These are phyloP conservation scores for Zaprionus tsacasi DNA, from an alignment of 1,140 invertebrate genomes.

Conservation along the genomic window DNA sequence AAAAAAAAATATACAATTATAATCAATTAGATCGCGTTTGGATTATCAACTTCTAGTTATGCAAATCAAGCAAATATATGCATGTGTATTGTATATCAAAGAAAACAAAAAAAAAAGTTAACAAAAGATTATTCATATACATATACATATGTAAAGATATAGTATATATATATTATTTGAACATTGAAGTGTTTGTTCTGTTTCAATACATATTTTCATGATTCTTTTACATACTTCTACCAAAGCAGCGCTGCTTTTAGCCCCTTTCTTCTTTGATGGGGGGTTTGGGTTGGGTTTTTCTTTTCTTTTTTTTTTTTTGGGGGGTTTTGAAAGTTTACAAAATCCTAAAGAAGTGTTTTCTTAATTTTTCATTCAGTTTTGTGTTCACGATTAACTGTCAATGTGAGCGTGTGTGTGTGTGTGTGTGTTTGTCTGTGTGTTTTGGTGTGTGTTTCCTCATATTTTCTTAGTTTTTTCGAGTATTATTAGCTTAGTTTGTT, in stretches of 20 bases:
- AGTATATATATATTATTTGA: slow-evolving; percentile 31
- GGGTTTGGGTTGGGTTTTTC: background rate
- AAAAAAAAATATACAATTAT: background rate
- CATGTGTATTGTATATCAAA: slow-evolving; percentile 6
- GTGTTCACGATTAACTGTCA: slow-evolving; percentile 34
- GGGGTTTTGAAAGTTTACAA: slow-evolving; percentile 46
- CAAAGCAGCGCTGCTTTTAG: slow-evolving; percentile 73
- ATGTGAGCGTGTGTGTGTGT: slow-evolving; percentile 5
- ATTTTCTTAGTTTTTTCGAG: slow-evolving; percentile 17
- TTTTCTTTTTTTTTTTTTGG: slow-evolving; percentile 12
- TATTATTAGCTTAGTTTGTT: slow-evolving; percentile 42
- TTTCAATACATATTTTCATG: slow-evolving; percentile 53
- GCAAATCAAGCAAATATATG: slow-evolving; percentile 21
- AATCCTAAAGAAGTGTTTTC: slow-evolving; percentile 46
- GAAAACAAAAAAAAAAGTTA: slow-evolving; percentile 13
- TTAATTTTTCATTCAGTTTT: slow-evolving; percentile 12
- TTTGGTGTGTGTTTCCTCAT: slow-evolving; percentile 18
- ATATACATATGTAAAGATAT: slow-evolving; percentile 7
- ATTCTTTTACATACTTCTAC: slow-evolving; percentile 72
- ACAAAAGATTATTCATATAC: slow-evolving; percentile 21
- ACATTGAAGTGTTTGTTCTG: slow-evolving; percentile 34
- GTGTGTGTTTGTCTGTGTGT: slow-evolving; percentile 9
- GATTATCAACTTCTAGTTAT: slow-evolving; percentile 17
- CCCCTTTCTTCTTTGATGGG: slow-evolving; percentile 14
- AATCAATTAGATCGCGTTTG: slow-evolving; percentile 27